Base-by-base conservation (phyloP, 2,888 invertebrate genomes). In the Osmoderma eremita region DNA sequence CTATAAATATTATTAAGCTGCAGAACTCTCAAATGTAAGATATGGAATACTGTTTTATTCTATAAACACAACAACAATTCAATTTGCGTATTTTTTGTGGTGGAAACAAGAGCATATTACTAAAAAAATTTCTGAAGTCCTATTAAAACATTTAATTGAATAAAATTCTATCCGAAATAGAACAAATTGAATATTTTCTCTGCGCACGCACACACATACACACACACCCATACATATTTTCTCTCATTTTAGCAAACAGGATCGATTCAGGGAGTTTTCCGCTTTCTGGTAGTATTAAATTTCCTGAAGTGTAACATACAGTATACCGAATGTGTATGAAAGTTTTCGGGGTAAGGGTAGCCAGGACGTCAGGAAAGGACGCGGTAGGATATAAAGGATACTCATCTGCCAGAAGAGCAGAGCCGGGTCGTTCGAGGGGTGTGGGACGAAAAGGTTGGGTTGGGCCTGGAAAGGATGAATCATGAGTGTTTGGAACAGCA, bases 401-500 rank as follows among this genome's bases (percentile, higher is more conserved):
- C 74, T 75, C 74, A 73, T 75, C 73, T 74, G 73, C 73, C 73
- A 71, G 74, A 75, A 73, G 72, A 73, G 73, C 70, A 70, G 73
- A 73, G 75, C 74, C 73, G 75, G 74, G 74, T 76, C 73, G 70
- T 74, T 72, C 73, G 75, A 75, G 75, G 78, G 77, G 75, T 76
- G 77, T 56, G 65, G 61, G 68, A 39, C 39, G 74, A 77, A 77
- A 79, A 77, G 79, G 79, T 77, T 77, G 76, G 75, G 73, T 75
- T 42, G 42, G 30, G 30, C 51, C 76, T 75, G 75, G 77, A 79
- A 79, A 78, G 80, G 79, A 80, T 80, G 79, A 80, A 79, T 80
- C 80, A 80, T 79, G 80, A 77, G 78, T 75, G 78, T 77, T 77
- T 70, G 78, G 77, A 77, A 74, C 75, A 76, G 76, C 75, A 74